Base-by-base conservation (phyloP, 1,140 invertebrate genomes). In the Triops longicaudatus region DNA sequence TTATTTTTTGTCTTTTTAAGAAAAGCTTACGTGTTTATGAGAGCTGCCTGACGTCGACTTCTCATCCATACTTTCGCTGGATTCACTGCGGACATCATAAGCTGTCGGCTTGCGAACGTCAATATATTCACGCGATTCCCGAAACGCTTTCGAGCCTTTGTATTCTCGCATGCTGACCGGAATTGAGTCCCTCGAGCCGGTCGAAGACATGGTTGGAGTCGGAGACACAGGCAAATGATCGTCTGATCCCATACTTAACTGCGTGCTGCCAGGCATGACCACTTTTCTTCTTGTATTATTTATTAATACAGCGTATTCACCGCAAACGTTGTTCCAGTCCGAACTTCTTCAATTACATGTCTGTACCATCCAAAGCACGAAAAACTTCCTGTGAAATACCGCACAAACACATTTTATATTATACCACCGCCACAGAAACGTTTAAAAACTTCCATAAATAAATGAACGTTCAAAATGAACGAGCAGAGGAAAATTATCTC, bases 21-120 rank as follows among this genome's bases (percentile, higher is more conserved):
- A 37, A 31, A 37, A 75, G 26, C 41, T 31, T 76, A 77, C 76
- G 44, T 79, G 50, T 80, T 82, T 74, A 76, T 79, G 78, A 78
- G 78, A 75, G 72, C 72, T 76, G 50, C 79, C 79, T 72, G 79
- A 78, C 26, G 73, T 75, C 17, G 77, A 79, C 41, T 79, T 77
- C 31, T 80, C 80, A 73, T 83, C 81, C 80, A 83, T 78, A 78
- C 82, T 83, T 71, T 82, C 82, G 76, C 81, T 80, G 0, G 82
- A 82, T 44, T 80, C 81, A 43, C 76, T 77, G 31, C 27, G 76
- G 4, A 72, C 26, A 43, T 77, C 76, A 31, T 73, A 22, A 12
- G 76, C 72, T 11, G 50, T n/a, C 22, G 9, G 14, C 50, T 63
- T 63, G 17, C 50, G 50, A 22, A 22, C 22, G 14, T 63, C 50